phyloP scores from a whole-genome alignment of 2,113 vertebrate species.

The Proteles cristata region DNA sequence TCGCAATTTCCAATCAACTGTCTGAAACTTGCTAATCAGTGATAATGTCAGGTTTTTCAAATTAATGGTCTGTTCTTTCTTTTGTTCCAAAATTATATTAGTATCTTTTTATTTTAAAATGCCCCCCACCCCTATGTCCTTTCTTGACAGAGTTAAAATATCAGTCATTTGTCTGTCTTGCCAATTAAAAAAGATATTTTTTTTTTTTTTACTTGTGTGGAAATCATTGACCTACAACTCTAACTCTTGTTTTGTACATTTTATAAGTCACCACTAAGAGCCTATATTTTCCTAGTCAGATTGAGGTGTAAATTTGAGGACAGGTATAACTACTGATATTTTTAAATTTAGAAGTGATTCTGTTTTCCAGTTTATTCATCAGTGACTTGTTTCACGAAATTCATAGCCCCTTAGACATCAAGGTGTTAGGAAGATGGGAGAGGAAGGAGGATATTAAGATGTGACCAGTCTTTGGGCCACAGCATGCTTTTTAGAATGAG shows the following conservation, averaged over 20 bases:
- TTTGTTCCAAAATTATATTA: background rate
- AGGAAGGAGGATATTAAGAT: background rate
- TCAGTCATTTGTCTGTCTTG: background rate
- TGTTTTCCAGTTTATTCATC: background rate
- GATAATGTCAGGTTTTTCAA: slow-evolving; percentile 1
- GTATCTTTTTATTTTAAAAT: background rate
- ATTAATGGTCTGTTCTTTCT: background rate
- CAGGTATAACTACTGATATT: background rate
- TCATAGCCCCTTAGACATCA: background rate
- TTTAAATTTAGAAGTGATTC: background rate
- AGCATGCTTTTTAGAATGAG: background rate
- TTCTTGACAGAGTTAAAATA: slow-evolving; percentile 32
- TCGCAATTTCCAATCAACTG: background rate
- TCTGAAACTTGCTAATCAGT: slow-evolving; percentile 12
- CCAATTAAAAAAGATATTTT: background rate
- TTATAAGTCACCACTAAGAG: background rate
- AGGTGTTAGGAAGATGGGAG: background rate
- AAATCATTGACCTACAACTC: slow-evolving; percentile 1
- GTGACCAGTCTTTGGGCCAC: background rate
- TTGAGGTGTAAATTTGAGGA: slow-evolving; percentile 13
- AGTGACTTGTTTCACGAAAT: background rate
- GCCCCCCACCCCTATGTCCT: background rate
- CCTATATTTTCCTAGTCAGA: background rate
- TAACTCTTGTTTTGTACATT: background rate
- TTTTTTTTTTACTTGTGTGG: background rate